Percentiles rank a stretch among this genome's conserved stretches.
These are phyloP conservation scores for Acrossocheilus wenchowensis DNA, from an alignment of 2,797 vertebrate species.

Conservation along the genomic window DNA sequence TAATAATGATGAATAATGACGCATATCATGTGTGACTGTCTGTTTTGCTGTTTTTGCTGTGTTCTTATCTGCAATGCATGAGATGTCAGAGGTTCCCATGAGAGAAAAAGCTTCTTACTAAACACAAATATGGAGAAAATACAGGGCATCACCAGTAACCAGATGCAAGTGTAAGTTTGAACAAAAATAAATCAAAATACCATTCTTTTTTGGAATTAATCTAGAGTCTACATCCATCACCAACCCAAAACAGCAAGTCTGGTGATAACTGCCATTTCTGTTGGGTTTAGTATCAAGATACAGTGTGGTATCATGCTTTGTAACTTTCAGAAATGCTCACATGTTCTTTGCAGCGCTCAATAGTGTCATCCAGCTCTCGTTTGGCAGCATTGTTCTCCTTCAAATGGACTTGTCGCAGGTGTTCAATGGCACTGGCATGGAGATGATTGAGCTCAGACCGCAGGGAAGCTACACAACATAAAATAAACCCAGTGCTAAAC, in stretches of 20 bases:
- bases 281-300: not conserved
- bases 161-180: not conserved
- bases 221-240: not conserved
- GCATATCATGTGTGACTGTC: not conserved
- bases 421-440: slow-evolving; percentile 91
- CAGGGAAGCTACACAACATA: slow-evolving; percentile 83
- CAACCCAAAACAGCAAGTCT: not conserved
- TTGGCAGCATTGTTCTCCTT: slow-evolving; percentile 86
- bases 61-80: not conserved
- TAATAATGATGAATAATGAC: not conserved
- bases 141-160: not conserved
- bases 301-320: not conserved
- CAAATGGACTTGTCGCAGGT: slow-evolving; percentile 89
- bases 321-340: slow-evolving; percentile 69
- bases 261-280: not conserved
- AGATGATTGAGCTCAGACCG: slow-evolving; percentile 96
- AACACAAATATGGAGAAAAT: not conserved
- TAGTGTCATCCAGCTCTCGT: slow-evolving; percentile 87
- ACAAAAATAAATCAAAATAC: not conserved
- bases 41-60: not conserved
- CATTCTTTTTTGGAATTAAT: not conserved
- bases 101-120: slow-evolving; percentile 13
- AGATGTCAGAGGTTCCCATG: slow-evolving; percentile 11
- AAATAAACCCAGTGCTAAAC: slow-evolving; percentile 11
- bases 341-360: slow-evolving; percentile 88